Evolutionary conservation across 2,113 vertebrate genomes (phyloP).

Genomic region (Sinocyclocheilus anshuiensis): DNA sequence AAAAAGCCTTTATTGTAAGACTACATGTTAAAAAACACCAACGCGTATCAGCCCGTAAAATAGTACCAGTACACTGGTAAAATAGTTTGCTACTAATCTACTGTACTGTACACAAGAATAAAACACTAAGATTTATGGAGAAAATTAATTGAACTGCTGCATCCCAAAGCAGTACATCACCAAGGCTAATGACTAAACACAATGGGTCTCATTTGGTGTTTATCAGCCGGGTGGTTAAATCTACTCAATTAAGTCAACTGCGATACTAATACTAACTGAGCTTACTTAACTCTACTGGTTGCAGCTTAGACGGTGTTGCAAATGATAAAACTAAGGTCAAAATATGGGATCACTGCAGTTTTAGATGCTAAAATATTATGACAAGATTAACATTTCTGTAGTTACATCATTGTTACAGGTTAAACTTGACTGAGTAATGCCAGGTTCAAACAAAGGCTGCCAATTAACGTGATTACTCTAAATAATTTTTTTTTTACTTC

Average conservation of each 20-base stretch:
- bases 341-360: background rate
- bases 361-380: background rate
- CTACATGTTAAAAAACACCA: no score
- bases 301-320: background rate
- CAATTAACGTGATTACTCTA: background rate
- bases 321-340: background rate
- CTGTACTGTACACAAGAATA: background rate
- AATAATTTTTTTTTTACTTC: background rate
- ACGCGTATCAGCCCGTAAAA: no score
- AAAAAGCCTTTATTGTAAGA: no score
- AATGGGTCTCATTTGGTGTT: constrained; percentile 12
- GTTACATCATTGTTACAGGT: no score
- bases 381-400: background rate
- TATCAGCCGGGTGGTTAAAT: background rate
- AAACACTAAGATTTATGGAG: no score
- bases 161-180: no score
- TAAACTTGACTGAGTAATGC: background rate
- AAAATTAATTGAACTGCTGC: no score
- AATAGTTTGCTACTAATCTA: background rate
- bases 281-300: background rate
- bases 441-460: background rate
- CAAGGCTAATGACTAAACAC: background rate
- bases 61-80: no score
- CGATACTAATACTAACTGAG: background rate
- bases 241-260: constrained; percentile 9